Conservation (phyloP, 2,113 vertebrate species). For the Machaerirhynchus nigripectus region DNA sequence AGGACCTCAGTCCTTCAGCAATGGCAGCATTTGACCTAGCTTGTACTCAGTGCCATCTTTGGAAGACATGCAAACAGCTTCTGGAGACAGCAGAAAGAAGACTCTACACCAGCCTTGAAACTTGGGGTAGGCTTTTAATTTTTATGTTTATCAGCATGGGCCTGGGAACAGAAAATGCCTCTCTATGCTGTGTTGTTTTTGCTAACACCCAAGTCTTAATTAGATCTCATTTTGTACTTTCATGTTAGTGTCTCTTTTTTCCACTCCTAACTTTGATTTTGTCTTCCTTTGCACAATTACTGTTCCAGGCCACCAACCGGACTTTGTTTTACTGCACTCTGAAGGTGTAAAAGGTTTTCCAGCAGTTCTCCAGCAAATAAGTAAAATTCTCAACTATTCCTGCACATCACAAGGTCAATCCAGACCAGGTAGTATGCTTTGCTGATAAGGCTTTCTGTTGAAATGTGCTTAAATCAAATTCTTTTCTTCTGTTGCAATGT, state of each 20-base stretch:
- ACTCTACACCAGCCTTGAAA: conserved; percentile 79
- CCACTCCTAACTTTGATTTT: background rate
- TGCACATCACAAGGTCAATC: conserved; percentile 66
- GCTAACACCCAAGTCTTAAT: background rate
- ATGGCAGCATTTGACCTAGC: conserved; percentile 97
- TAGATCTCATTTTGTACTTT: background rate
- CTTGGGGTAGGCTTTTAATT: conserved; percentile 72
- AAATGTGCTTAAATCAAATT: background rate
- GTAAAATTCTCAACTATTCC: conserved; percentile 88
- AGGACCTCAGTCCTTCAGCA: conserved; percentile 86
- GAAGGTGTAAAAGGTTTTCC: conserved; percentile 88
- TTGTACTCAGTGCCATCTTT: conserved; percentile 90
- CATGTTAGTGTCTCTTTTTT: background rate
- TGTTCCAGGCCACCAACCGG: conserved; percentile 76
- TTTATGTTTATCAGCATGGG: background rate
- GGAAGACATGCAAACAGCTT: conserved; percentile 95
- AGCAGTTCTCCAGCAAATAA: conserved; percentile 86
- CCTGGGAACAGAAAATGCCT: background rate
- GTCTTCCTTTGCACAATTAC: background rate
- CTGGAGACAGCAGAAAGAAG: conserved; percentile 91
- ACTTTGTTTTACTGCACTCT: conserved; percentile 62
- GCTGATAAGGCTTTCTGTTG: background rate
- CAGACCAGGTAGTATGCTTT: conserved; percentile 78
- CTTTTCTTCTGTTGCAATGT: background rate
- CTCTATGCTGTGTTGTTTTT: background rate